Percentiles rank a stretch among this genome's conserved stretches.
Conservation (phyloP, 2,888 invertebrate genomes). For the Drosophila cracens region DNA sequence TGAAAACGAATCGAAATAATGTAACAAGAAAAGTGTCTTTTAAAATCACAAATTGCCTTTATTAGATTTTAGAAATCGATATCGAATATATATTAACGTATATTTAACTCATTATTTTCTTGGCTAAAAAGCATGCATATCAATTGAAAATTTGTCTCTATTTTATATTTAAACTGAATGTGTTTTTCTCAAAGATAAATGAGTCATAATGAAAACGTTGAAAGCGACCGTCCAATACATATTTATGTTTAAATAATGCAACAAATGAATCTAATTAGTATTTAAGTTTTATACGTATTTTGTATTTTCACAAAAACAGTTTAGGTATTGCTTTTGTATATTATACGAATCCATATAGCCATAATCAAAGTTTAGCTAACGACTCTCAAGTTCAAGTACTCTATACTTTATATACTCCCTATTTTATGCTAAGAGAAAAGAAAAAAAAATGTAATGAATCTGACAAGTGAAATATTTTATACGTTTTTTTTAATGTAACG, state of each 20-base stretch:
- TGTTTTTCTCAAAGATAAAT: constrained; percentile 23
- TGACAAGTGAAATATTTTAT: constrained; percentile 36
- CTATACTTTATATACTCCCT: constrained; percentile 44
- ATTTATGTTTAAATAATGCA: constrained; percentile 45
- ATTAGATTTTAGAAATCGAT: constrained; percentile 81
- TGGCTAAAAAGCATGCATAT: constrained; percentile 55
- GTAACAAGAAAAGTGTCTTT: constrained; percentile 61
- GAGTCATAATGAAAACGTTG: constrained; percentile 42
- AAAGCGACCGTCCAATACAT: constrained; percentile 58
- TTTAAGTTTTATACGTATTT: constrained; percentile 66
- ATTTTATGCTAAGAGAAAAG: constrained; percentile 46
- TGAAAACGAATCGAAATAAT: constrained; percentile 20
- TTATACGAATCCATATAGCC: constrained; percentile 47
- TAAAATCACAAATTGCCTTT: constrained; percentile 76
- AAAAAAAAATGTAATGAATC: constrained; percentile 38
- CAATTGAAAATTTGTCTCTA: constrained; percentile 38
- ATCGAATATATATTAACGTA: constrained; percentile 34
- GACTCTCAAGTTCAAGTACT: constrained; percentile 45
- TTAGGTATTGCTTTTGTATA: constrained; percentile 56
- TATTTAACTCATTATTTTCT: constrained; percentile 21
- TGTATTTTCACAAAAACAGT: constrained; percentile 43
- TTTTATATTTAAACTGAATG: constrained; percentile 24
- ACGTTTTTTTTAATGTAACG: constrained; percentile 53
- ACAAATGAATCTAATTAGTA: constrained; percentile 69
- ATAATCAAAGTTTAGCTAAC: constrained; percentile 49